Base-by-base conservation (phyloP, 2,113 vertebrate genomes). In the Picathartes gymnocephalus region DNA sequence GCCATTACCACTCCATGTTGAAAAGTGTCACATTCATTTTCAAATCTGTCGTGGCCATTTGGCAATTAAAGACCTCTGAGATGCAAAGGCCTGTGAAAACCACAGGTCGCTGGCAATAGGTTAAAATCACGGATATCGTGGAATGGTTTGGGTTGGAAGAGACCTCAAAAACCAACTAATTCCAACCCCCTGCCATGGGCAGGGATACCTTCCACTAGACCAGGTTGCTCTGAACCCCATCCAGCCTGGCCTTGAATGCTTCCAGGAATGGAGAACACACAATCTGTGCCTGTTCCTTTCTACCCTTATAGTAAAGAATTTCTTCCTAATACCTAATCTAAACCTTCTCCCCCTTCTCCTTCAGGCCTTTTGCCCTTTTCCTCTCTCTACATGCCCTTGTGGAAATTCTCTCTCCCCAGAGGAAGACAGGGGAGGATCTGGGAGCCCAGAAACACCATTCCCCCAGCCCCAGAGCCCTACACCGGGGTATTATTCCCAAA, bases 71-170 rank as follows among this genome's bases (percentile, higher is more conserved):
- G 76, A 40, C 40, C 37, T 33, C 33, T 0, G 35, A 51, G 65
- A 51, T 37, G 88, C 81, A 64, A 85, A 79, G 80, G 28, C 5
- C 65, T 51, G 23, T 25, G 60, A 35, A 62, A 68, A 39, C 33
- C 10, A 0, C 25, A 27, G 71, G 54, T 15, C 0, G 0, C 17
- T 54, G 66, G 62, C 71, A 86, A 9, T 5, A 5, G 0, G 6
- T 57, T 30, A 53, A 16, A 83, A 70, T 33, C 8, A 1, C 1
- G 1, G 54, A 35, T 23, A 8, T 27, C 4, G 0, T 30, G 25
- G 40, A 50, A 62, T 33, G 64, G 27, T 42, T 90, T 70, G 48
- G 42, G 22, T 37, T 70, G 56, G 56, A 56, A 83, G 23, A 47
- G 27, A 28, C 27, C 18, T 50, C 42, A 50, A 37, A 83, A 40